Conservation (phyloP, 2,113 vertebrate genomes). For the Piprites chloris region DNA sequence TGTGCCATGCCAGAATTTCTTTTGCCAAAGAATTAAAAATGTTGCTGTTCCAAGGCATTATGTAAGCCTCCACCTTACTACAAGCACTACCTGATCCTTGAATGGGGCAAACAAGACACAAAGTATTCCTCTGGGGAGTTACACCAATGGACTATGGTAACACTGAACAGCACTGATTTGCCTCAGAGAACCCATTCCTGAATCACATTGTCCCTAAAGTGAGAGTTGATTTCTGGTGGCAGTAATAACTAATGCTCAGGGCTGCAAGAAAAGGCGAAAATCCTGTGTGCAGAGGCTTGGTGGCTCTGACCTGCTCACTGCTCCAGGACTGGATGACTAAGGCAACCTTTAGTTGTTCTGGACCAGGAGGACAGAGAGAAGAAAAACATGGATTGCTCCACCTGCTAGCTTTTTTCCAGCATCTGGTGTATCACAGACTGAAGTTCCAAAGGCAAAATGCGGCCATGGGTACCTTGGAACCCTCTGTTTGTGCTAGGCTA, state of each 20-base stretch:
- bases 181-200: neutral
- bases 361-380: neutral
- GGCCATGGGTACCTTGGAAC: accelerated
- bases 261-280: neutral
- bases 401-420: neutral
- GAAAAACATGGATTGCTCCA: neutral
- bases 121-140: neutral
- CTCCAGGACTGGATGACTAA: neutral
- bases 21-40: neutral
- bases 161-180: neutral
- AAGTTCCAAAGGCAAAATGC: neutral
- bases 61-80: neutral
- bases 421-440: neutral
- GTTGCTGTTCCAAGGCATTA: neutral
- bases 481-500: neutral
- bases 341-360: neutral
- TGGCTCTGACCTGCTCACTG: neutral
- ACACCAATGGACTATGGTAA: neutral
- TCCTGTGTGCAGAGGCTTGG: too few relatives aligned
- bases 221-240: neutral
- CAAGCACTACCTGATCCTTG: neutral
- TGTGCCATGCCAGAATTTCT: neutral
- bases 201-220: neutral
- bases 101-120: neutral
- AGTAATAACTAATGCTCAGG: neutral